These are phyloP conservation scores for Mus pahari DNA, from an alignment of 2,113 vertebrate species.

Conservation along the genomic window DNA sequence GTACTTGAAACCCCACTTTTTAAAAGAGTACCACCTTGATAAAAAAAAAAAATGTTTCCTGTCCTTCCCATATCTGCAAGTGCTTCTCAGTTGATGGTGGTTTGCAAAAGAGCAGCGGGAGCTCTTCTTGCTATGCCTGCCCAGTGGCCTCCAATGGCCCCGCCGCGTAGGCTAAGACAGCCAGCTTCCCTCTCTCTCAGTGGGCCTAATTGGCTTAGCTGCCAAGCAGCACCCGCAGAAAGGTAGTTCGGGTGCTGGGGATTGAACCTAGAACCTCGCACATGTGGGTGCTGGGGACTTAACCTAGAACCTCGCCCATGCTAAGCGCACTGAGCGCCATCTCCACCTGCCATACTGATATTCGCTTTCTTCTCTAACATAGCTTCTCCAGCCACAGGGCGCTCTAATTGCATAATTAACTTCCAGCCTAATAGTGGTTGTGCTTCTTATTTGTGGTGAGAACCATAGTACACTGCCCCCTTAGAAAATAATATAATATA, in stretches of 20 bases:
- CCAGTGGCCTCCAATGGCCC: neutral
- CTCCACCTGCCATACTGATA: neutral
- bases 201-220: neutral
- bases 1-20: neutral
- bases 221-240: neutral
- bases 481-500: conserved; percentile 23
- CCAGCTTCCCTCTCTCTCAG: neutral
- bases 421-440: neutral
- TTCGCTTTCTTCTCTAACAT: neutral
- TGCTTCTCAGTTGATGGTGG: neutral
- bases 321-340: neutral
- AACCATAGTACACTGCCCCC: neutral
- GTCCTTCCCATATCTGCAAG: neutral
- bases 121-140: neutral
- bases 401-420: neutral
- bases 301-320: too few relatives aligned
- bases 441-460: neutral
- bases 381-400: neutral
- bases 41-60: neutral
- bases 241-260: neutral
- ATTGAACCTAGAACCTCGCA: too few relatives aligned
- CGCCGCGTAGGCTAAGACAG: neutral
- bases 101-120: neutral
- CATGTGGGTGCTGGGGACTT: too few relatives aligned
- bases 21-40: neutral